Evolutionary conservation across 2,888 invertebrate species (phyloP), one percentile per base, ranked within the genome.

Genomic region (Folsomia candida): DNA sequence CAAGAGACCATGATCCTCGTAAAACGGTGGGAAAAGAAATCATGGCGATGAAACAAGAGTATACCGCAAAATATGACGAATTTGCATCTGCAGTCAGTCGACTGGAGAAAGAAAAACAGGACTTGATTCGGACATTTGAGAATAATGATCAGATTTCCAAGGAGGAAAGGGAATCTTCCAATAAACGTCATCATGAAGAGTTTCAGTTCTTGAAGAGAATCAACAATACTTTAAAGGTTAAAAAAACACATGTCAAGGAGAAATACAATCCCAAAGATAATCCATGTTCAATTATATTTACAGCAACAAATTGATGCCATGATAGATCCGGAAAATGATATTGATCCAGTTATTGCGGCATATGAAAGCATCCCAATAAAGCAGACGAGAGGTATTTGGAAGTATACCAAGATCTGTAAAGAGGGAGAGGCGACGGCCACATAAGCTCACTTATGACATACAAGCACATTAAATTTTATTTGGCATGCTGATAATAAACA

Each of bases 121-220:
- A 69, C 61, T 65, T 25, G 14, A 54, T 76, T 37, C 4, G 62
- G 2, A 70, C 70, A 11, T 47, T 68, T 51, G 18, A 70, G 29
- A 68, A 74, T 9, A 62, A 70, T 47, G 69, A 72, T 28, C 67
- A 69, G 51, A 63, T 84, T 57, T 84, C 83, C n/a, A 82, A 82
- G 54, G 85, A 85, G 75, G 84, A 84, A 77, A 79, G 83, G 70
- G 82, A 83, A 73, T 83, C 84, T 2, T 84, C 85, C 76, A 84
- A 84, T 76, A 84, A 84, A 80, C 85, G 85, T 78, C 84, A 85
- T 75, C 81, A 82, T 22, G 85, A 86, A 73, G 86, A 85, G 79
- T 83, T 85, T 25, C 84, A 84, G 73, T 84, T 85, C 78, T 80
- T 85, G 22, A 84, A 85, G 79, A 81, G 83, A 75, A 84, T 85